phyloP scores from a whole-genome alignment of 1,140 invertebrate species.

The Euura lappo region DNA sequence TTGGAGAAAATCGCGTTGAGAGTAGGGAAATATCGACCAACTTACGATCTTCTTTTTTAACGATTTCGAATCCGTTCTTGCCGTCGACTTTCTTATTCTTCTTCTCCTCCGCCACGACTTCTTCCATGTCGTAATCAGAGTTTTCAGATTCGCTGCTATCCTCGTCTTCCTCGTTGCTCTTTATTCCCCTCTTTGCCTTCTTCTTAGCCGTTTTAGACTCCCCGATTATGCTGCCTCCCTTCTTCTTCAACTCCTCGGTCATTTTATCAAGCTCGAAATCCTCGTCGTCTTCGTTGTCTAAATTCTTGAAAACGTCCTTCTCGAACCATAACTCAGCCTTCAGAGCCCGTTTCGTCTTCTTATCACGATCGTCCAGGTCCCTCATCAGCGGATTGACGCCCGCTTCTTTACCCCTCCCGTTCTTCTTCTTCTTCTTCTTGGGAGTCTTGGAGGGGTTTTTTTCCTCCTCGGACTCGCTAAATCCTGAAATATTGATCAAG shows the following conservation, averaged over 20 bases:
- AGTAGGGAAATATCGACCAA: constrained; percentile 1
- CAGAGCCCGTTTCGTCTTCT: constrained; percentile 71
- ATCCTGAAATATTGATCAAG: constrained; percentile 47
- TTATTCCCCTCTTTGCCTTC: constrained; percentile 38
- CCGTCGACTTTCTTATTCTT: constrained; percentile 49
- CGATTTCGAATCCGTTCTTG: constrained; percentile 72
- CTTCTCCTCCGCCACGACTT: constrained; percentile 41
- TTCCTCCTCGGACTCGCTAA: constrained; percentile 62
- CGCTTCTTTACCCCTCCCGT: constrained; percentile 32
- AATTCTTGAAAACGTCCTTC: constrained; percentile 85
- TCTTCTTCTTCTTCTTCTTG: constrained; percentile 53
- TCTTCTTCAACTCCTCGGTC: constrained; percentile 73
- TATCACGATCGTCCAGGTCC: constrained; percentile 79
- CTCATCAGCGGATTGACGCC: constrained; percentile 81
- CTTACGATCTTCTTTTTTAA: constrained; percentile 65
- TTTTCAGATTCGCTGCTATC: constrained; percentile 58
- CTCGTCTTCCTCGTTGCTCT: constrained; percentile 39
- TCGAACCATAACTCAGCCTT: constrained; percentile 91
- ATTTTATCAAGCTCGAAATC: constrained; percentile 86
- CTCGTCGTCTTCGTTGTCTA: constrained; percentile 83
- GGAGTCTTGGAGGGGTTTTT: constrained; percentile 29
- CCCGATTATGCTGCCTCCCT: constrained; percentile 68
- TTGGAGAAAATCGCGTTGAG: not conserved
- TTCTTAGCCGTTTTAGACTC: constrained; percentile 49
- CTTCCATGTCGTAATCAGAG: constrained; percentile 70